Conservation (phyloP, 2,888 invertebrate species). For the Nomada goodeniana region DNA sequence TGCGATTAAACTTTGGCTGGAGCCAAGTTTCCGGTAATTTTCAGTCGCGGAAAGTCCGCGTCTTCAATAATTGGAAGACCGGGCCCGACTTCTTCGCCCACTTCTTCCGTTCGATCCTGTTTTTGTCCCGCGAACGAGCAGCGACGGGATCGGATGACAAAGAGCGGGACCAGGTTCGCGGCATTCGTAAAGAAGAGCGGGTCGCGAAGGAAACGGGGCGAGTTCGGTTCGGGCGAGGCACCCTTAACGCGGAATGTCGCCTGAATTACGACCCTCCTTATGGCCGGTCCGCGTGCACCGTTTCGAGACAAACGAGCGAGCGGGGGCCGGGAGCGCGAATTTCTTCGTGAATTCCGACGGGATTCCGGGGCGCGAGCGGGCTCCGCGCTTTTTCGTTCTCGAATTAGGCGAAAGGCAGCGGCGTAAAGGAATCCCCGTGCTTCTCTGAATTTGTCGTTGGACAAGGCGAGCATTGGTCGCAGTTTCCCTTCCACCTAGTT, state of each 20-base stretch:
- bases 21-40: constrained; percentile 66
- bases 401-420: constrained; percentile 44
- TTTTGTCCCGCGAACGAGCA: background rate
- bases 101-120: background rate
- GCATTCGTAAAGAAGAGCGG: background rate
- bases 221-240: constrained; percentile 44
- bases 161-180: constrained; percentile 12
- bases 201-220: background rate
- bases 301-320: constrained; percentile 66
- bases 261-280: constrained; percentile 69
- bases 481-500: constrained; percentile 58
- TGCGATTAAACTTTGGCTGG: constrained; percentile 57
- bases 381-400: constrained; percentile 6
- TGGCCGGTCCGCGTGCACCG: constrained; percentile 55
- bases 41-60: constrained; percentile 46
- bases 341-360: constrained; percentile 69
- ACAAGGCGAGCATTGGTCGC: constrained; percentile 46
- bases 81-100: constrained; percentile 14
- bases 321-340: constrained; percentile 64
- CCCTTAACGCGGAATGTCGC: constrained; percentile 67
- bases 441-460: constrained; percentile 55
- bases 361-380: constrained; percentile 66
- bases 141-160: constrained; percentile 10
- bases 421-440: constrained; percentile 35
- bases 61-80: constrained; percentile 62